Base-by-base conservation (phyloP, 2,113 vertebrate species). In the Bagarius yarrelli region DNA sequence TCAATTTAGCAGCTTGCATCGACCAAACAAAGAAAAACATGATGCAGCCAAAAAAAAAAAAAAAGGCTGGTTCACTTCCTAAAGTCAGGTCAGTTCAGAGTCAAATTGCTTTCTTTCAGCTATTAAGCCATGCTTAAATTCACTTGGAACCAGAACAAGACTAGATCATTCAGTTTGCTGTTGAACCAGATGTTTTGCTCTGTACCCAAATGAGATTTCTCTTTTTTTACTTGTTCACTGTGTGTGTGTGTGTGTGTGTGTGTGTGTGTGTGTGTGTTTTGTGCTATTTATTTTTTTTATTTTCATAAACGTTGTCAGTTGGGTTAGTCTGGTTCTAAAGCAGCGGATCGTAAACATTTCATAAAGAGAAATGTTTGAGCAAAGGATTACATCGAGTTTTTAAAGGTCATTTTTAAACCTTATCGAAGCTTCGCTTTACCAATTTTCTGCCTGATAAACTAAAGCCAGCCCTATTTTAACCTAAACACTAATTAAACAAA, bases 351-450 rank as follows among this genome's bases (percentile, higher is more conserved):
- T 36, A 77, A 44, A 60, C 79, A 57, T 84, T 32, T 72, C 56
- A 44, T 61, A 44, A 78, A 36, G 18, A 67, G 11, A n/a, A 50
- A 47, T 52, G n/a, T 76, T 15, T 47, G 44, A 11, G 44, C 44
- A 47, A 47, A 8, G 44, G 52, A 78, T 84, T 64, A n/a, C 67
- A 21, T 21, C 72, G 79, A 73, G 76, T 78, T 80, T 72, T 70
- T 47, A 55, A 76, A 74, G 59, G 50, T 32, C 1, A 30, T 70
- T n/a, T 69, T 47, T 25, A 40, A 40, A 40, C 36, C 36, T 40
- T 40, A 40, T 6, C 5, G 25, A 11, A 71, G n/a, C 14, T 25
- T 16, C n/a, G 21, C 40, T 25, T 2, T 44, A 27, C 40, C 6
- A 25, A 18, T 52, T 44, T 69, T n/a, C 44, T 50, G 67, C 50